Evolutionary conservation across 2,888 invertebrate species (phyloP), one percentile per base, ranked within the genome.

Genomic region (Drosophila prolongata): DNA sequence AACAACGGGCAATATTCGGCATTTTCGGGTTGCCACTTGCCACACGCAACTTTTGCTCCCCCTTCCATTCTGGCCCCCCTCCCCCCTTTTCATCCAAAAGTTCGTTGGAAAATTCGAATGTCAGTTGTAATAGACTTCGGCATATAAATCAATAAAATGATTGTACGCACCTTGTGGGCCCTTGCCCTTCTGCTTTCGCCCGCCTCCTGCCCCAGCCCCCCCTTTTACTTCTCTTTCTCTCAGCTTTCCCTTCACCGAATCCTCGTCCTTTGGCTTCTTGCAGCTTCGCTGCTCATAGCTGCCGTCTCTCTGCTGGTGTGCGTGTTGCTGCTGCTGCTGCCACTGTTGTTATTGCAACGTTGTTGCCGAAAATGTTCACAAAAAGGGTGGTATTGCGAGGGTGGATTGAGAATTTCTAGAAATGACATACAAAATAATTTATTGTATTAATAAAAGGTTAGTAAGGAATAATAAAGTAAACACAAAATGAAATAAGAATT

Each of bases 121-220:
- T 86, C 90, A 89, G 87, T 89, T 89, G 89, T 89, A 89, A 90
- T 90, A 89, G 84, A n/a, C 87, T 87, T 90, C 81, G 89, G 89
- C 90, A 90, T 89, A 90, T 90, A 90, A 90, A 90, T 90, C 90
- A 90, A 90, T 90, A 90, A 89, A 89, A 89, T 87, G 85, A 87
- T 87, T 89, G 89, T 89, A 87, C 89, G 86, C 89, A 87, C 86
- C 86, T 87, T 87, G 80, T 76, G 76, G 80, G 78, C 69, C 70
- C 60, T 19, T n/a, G 35, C 13, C 43, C 49, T 44, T 37, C n/a
- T 38, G 37, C 54, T 14, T 14, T 11, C 14, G 3, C 30, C 30
- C 30, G 30, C 6, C 30, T 40, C 30, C 55, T 35, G 37, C 44
- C 40, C 34, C n/a, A n/a, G 38, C 40, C 34, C 43, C 55, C 52